Evolutionary conservation across 92 coral and sea anemone species (phyloP), one percentile per base, ranked within the genome.

Genomic region (Siderastrea siderea): DNA sequence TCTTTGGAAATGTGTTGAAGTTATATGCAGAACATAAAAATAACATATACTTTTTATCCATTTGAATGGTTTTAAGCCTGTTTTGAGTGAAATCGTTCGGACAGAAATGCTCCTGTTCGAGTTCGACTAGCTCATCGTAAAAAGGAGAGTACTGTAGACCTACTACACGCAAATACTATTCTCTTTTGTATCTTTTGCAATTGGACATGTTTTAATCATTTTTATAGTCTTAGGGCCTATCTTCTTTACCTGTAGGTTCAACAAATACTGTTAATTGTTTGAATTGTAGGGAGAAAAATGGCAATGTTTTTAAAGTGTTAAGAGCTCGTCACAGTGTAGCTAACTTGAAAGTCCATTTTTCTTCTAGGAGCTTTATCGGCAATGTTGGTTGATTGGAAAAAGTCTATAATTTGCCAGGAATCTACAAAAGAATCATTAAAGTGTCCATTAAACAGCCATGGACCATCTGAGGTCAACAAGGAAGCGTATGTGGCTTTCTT

Each of bases 371-470:
- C 55, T 71, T 71, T 47, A 72, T 12, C 13, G 47, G 14, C 58
- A 52, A 49, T 53, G 78, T 52, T 63, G 17, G 4, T 81, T 47
- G 85, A 81, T 66, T 81, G 85, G 90, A 77, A 65, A 57, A 79
- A 78, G 68, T 79, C 86, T 57, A 49, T 77, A 8, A 86, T 86
- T 14, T 86, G 85, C n/a, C 90, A 86, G 70, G 66, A 78, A 38
- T 26, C 76, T 16, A 76, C 85, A 43, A 77, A 58, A 13, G 90
- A 78, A 52, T 57, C 73, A 78, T 47, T 89, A 13, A 84, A 66
- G 89, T 89, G 92, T 83, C 89, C 92, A 5, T 59, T 88, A 45
- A 88, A 88, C 65, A 71, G 92, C 47, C n/a, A 88, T 82, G 90
- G 92, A 13, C 7, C 83, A 60, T 65, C 72, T 44, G 92, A 81